Evolutionary conservation across 2,113 vertebrate genomes (phyloP).

Genomic region (Pedionomus torquatus): DNA sequence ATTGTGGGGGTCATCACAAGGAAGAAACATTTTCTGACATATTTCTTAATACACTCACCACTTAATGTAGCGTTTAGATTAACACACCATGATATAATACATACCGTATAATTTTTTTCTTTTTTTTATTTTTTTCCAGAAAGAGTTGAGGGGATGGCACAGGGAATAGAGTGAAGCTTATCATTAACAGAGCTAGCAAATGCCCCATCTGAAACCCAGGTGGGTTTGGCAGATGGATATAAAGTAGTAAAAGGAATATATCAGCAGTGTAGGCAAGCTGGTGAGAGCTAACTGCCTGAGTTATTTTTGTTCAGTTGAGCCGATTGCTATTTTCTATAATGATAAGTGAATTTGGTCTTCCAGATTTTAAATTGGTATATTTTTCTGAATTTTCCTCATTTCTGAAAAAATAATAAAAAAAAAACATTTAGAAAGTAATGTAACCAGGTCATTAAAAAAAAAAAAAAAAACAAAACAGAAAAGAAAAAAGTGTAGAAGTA

Average conservation of each 20-base stretch:
- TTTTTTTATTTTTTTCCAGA: neutral
- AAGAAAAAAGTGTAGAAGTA: neutral
- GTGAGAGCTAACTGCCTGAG: slow-evolving; percentile 69
- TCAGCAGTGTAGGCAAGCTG: slow-evolving; percentile 73
- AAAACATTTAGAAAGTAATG: slow-evolving; percentile 43
- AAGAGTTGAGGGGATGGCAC: slow-evolving; percentile 1
- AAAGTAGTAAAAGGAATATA: slow-evolving; percentile 67
- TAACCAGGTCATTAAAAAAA: neutral
- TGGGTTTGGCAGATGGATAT: slow-evolving; percentile 77
- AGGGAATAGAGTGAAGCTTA: slow-evolving; percentile 40
- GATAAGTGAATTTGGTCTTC: slow-evolving; percentile 75
- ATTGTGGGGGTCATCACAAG: neutral
- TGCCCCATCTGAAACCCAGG: slow-evolving; percentile 76
- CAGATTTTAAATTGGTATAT: slow-evolving; percentile 70
- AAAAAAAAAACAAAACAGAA: neutral
- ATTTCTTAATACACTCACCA: slow-evolving; percentile 3
- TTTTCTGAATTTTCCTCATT: slow-evolving; percentile 55
- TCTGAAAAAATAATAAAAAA: slow-evolving; percentile 41
- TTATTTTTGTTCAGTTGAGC: slow-evolving; percentile 77
- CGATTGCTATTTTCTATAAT: slow-evolving; percentile 76
- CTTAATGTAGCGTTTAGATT: slow-evolving; percentile 14
- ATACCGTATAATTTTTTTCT: neutral
- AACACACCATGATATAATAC: slow-evolving; percentile 1
- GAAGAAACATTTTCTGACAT: neutral
- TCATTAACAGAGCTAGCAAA: slow-evolving; percentile 74